phyloP scores from a whole-genome alignment of 2,797 vertebrate genomes.

The Halcyon chelicuti region DNA sequence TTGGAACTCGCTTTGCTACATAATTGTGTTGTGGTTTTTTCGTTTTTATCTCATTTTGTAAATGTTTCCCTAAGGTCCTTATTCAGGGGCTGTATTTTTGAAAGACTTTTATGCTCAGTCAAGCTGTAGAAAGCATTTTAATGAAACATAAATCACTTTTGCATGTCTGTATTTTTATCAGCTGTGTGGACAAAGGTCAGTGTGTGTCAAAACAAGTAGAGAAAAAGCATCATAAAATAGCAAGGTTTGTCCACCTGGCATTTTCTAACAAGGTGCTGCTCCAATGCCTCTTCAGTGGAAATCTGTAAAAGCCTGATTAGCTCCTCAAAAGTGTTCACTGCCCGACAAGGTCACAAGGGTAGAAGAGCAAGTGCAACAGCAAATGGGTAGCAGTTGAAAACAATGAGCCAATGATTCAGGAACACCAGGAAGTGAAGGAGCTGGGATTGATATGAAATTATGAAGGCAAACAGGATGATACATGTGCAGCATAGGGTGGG shows the following conservation, averaged over 20 bases:
- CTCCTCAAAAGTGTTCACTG: neutral
- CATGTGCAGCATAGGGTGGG: neutral
- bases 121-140: slow-evolving; percentile 39
- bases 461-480: neutral
- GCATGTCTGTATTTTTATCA: neutral
- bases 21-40: neutral
- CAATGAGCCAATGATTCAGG: neutral
- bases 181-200: neutral
- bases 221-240: neutral
- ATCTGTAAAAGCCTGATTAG: slow-evolving; percentile 3
- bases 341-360: neutral
- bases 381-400: slow-evolving; percentile 10
- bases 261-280: neutral
- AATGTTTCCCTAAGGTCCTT: neutral
- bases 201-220: slow-evolving; percentile 2
- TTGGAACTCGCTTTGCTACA: neutral
- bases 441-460: neutral
- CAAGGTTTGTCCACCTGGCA: neutral
- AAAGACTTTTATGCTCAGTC: slow-evolving; percentile 7
- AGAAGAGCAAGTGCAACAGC: neutral
- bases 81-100: neutral
- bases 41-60: neutral
- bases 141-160: slow-evolving; percentile 48
- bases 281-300: neutral
- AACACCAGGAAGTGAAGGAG: neutral